phyloP scores from a whole-genome alignment of 2,113 vertebrate genomes.

The Sinocyclocheilus anshuiensis region DNA sequence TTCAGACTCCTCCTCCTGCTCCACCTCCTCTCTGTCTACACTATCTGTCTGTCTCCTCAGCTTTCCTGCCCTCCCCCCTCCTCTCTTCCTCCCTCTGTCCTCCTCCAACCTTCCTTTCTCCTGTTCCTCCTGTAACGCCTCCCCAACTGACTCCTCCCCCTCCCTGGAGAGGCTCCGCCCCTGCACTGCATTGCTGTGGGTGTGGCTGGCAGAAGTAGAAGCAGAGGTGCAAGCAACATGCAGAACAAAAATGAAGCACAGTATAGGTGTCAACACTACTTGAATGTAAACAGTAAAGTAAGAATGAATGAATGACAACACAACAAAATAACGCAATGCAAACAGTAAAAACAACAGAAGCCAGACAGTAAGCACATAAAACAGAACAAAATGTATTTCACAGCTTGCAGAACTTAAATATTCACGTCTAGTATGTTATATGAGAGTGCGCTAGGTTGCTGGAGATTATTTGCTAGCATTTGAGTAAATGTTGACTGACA shows the following conservation, averaged over 20 bases:
- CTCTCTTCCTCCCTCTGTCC: slow-evolving; percentile 56
- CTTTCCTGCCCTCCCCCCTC: slow-evolving; percentile 65
- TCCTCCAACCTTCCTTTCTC: slow-evolving; percentile 66
- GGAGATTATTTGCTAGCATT: not conserved
- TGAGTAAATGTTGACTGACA: not conserved
- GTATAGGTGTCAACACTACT: slow-evolving; percentile 61
- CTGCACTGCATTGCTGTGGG: slow-evolving; percentile 78
- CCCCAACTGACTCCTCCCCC: slow-evolving; percentile 81
- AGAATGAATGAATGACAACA: slow-evolving; percentile 50
- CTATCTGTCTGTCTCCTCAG: slow-evolving; percentile 75
- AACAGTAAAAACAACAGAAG: slow-evolving; percentile 24
- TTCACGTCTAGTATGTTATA: not conserved
- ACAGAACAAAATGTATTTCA: not conserved
- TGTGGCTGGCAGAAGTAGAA: slow-evolving; percentile 69
- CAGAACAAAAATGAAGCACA: slow-evolving; percentile 79
- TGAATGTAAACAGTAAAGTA: not conserved
- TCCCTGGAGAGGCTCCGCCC: slow-evolving; percentile 73
- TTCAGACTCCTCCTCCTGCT: slow-evolving; percentile 75
- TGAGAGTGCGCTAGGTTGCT: not conserved
- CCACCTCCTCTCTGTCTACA: slow-evolving; percentile 69
- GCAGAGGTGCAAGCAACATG: slow-evolving; percentile 75
- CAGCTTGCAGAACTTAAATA: not conserved
- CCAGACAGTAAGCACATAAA: slow-evolving; percentile 22
- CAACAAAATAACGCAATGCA: slow-evolving; percentile 48
- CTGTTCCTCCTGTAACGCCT: slow-evolving; percentile 77